Base-by-base conservation (phyloP, 1,140 invertebrate species). In the Conus betulinus region DNA sequence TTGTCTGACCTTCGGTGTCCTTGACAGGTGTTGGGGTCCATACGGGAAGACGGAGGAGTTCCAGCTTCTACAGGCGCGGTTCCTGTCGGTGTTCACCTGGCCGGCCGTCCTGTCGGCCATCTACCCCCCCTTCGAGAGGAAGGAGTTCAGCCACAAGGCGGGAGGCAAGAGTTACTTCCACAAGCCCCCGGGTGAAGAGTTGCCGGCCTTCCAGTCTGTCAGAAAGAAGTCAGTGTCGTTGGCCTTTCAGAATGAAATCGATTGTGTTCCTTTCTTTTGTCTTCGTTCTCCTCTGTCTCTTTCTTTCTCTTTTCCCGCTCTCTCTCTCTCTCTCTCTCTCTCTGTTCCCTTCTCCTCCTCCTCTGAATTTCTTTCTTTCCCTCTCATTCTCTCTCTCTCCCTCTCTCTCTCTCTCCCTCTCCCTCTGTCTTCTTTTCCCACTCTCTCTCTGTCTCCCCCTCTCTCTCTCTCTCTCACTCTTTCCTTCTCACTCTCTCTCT, bases 41-140 rank as follows among this genome's bases (percentile, higher is more conserved):
- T 91, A 1, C 84, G n/a, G 91, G 51, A 55, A 88, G 63, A 90
- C 89, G 5, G 67, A 85, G n/a, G 91, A 89, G 1, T 93, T 90
- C 81, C 27, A 91, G 27, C 51, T 90, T 76, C 82, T 93, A 10
- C 89, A 92, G 89, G 89, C 90, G 23, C 83, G 92, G 71, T 93
- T 93, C 86, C 87, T 91, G 52, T 84, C 91, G 10, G 27, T 91
- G 23, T 93, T 92, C 89, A 67, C 87, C 25, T 93, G 92, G 92
- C n/a, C 92, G 25, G 92, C 91, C 39, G 78, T 93, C 17, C 63
- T 93, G 55, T 90, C 92, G 39, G 89, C 91, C 23, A 87, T 91
- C 55, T 76, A 79, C 17, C 89, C 91, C n/a, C 89, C 89, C 5
- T 88, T 88, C 53, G 27, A 88, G 81, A 39, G 87, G n/a, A 63